Evolutionary conservation across 2,888 invertebrate species (phyloP), one percentile per base, ranked within the genome.

Genomic region (Abscondita cerata): DNA sequence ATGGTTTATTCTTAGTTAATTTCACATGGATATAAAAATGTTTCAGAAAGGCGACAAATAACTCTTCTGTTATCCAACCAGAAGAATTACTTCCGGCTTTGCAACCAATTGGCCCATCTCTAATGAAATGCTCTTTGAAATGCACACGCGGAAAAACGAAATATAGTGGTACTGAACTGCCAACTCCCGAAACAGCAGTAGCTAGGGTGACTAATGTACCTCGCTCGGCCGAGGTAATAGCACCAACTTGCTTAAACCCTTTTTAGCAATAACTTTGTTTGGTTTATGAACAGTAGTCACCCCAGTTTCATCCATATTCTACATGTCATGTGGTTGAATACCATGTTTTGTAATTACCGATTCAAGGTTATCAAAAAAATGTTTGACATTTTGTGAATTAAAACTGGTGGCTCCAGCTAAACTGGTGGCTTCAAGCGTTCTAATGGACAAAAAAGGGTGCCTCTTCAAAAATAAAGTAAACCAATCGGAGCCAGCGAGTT

Each of bases 211-310:
- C 70, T 16, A 74, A 40, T 6, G 66, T 66, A 34, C 71, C 70
- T 46, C 73, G 54, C 64, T 75, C 73, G 16, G 66, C 72, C 11
- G 73, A 74, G 9, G 73, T 73, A 8, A 73, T 25, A 8, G 57
- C 36, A 11, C 73, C 74, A 16, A 76, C 62, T 61, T 75, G 72
- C 40, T 70, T 72, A 6, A 55, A 36, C 11, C 75, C 75, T 60
- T 70, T 50, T 59, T 60, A 3, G 73, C 75, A 52, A 77, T 50
- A 25, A 78, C 66, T 59, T 64, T 66, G 19, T 64, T 50, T n/a
- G 76, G 75, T 44, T 64, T 69, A 38, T 75, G 73, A 0, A 76
- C 75, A 8, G 73, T 76, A 19, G 59, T 62, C 15, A 65, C 25
- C 25, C 66, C 64, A 15, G 66, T 63, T 50, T 66, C 54, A 20